phyloP scores from a whole-genome alignment of 2,113 vertebrate genomes.

The Epinephelus fuscoguttatus region DNA sequence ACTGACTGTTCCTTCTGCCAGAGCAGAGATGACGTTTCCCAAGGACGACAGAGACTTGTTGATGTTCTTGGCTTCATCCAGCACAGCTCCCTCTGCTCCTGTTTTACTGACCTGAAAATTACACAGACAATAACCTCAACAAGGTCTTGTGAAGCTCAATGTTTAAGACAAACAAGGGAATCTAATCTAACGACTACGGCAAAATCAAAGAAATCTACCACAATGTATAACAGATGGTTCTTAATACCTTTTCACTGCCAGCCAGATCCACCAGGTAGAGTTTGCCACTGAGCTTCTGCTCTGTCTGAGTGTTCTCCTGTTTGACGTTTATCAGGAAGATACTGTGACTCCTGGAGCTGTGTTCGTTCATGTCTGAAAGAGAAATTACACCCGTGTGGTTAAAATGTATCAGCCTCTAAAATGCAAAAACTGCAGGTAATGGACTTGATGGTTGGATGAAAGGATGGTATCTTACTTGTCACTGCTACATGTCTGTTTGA shows the following conservation, averaged over 20 bases:
- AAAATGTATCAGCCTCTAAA: background rate
- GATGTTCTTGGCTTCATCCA: slow-evolving; percentile 99
- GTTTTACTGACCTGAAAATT: slow-evolving; percentile 96
- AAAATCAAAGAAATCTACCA: background rate
- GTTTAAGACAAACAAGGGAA: background rate
- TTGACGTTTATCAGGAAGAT: slow-evolving; percentile 99
- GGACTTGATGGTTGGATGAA: accelerated
- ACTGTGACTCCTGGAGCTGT: slow-evolving; percentile 98
- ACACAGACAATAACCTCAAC: slow-evolving; percentile 12
- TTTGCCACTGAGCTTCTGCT: slow-evolving; percentile 98
- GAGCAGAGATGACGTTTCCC: slow-evolving; percentile 97
- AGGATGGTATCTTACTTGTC: slow-evolving; percentile 88
- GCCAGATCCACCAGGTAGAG: slow-evolving; percentile 98
- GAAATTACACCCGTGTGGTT: background rate
- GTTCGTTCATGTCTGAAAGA: slow-evolving; percentile 95
- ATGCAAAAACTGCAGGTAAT: background rate
- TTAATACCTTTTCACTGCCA: slow-evolving; percentile 95
- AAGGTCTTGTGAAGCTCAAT: background rate
- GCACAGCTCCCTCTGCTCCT: slow-evolving; percentile 95
- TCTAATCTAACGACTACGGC: background rate
- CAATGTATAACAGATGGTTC: background rate
- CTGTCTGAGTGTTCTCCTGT: slow-evolving; percentile 98
- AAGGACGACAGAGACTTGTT: slow-evolving; percentile 98
- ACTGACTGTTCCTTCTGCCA: slow-evolving; percentile 96
- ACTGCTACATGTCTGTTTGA: slow-evolving; percentile 98